Percentiles rank a stretch among this genome's conserved stretches.
Conservation (phyloP, 1,140 invertebrate species). For the Colletes gigas region DNA sequence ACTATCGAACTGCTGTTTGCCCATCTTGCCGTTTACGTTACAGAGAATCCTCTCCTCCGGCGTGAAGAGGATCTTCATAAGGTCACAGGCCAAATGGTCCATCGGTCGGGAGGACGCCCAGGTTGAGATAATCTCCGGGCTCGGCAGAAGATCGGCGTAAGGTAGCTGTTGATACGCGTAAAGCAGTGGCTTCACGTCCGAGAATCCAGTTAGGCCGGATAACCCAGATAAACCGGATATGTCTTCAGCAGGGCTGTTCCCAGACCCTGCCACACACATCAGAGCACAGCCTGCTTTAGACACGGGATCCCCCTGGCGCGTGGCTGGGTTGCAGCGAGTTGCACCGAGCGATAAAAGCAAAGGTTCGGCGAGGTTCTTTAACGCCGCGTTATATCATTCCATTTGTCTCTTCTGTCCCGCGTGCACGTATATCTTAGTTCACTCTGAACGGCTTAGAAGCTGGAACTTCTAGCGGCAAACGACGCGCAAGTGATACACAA, state of each 20-base stretch:
- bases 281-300: constrained; percentile 69
- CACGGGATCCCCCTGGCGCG: constrained; percentile 60
- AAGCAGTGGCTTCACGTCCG: constrained; percentile 71
- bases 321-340: constrained; percentile 31
- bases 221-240: constrained; percentile 74
- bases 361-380: constrained; percentile 48
- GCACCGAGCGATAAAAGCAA: constrained; percentile 58
- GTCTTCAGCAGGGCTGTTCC: constrained; percentile 73
- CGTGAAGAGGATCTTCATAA: constrained; percentile 81
- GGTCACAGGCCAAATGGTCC: constrained; percentile 81
- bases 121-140: constrained; percentile 77
- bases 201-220: constrained; percentile 71
- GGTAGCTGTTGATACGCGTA: constrained; percentile 80
- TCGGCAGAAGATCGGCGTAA: constrained; percentile 80
- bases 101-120: constrained; percentile 80
- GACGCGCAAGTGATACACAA: background rate
- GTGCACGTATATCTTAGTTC: constrained; percentile 41
- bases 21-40: constrained; percentile 82
- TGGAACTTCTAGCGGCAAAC: background rate
- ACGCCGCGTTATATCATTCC: constrained; percentile 47
- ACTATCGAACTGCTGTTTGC: constrained; percentile 81
- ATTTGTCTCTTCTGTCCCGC: constrained; percentile 45
- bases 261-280: constrained; percentile 74
- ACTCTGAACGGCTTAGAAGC: constrained; percentile 21
- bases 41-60: constrained; percentile 80